These are phyloP conservation scores for Opisthograptis luteolata DNA, from an alignment of 2,888 invertebrate species.

Conservation along the genomic window DNA sequence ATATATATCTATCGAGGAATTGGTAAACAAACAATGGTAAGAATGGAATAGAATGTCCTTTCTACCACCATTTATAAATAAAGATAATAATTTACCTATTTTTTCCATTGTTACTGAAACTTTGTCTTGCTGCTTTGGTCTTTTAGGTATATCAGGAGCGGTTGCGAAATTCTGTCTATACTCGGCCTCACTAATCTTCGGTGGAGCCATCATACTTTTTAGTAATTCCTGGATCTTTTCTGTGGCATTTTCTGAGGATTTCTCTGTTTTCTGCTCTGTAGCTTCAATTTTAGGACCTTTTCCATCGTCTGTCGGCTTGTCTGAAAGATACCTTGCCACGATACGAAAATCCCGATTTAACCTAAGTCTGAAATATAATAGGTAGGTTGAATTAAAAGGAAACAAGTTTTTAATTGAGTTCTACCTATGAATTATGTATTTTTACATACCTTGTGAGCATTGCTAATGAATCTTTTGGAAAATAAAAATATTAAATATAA, in stretches of 20 bases:
- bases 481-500: too few species aligned
- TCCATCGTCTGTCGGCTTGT: slow-evolving; percentile 64
- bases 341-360: slow-evolving; percentile 54
- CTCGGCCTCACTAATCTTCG: slow-evolving; percentile 66
- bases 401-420: neutral
- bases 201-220: slow-evolving; percentile 71
- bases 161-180: slow-evolving; percentile 66
- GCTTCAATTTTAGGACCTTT: slow-evolving; percentile 49
- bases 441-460: slow-evolving; percentile 32
- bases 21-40: too few species aligned
- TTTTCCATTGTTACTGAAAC: slow-evolving; percentile 66
- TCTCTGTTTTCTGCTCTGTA: slow-evolving; percentile 41
- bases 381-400: neutral
- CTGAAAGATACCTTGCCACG: slow-evolving; percentile 56
- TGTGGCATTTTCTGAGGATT: slow-evolving; percentile 51
- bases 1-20: too few species aligned
- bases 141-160: slow-evolving; percentile 58
- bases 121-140: slow-evolving; percentile 52
- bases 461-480: slow-evolving; percentile 5
- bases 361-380: slow-evolving; percentile 45
- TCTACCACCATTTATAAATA: too few species aligned
- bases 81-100: slow-evolving; percentile 72
- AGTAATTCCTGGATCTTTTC: slow-evolving; percentile 74
- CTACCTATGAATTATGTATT: neutral
- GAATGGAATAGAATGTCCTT: too few species aligned